These are phyloP conservation scores for Sarcophaga peregrina DNA, from an alignment of 1,140 invertebrate genomes.

Conservation along the genomic window DNA sequence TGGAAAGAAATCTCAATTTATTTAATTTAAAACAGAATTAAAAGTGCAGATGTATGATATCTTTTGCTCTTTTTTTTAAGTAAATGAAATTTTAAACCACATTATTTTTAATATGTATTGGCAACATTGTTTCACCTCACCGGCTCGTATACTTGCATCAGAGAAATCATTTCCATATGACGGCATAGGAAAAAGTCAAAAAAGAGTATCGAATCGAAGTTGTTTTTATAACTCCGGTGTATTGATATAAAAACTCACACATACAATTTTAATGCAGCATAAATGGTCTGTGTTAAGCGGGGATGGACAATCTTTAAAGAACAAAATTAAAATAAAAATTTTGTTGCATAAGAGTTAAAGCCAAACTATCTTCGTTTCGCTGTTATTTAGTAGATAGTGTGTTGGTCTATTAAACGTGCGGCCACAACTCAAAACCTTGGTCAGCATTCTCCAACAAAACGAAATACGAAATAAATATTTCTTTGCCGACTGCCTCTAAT, in stretches of 20 bases:
- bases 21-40: neutral
- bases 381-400: too few relatives aligned
- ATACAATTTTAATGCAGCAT: neutral
- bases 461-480: too few relatives aligned
- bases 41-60: neutral
- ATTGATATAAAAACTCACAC: conserved; percentile 3
- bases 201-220: neutral
- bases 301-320: neutral
- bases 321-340: neutral
- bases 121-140: neutral
- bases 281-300: neutral
- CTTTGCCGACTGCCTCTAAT: too few relatives aligned
- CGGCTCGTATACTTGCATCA: neutral
- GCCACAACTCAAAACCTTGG: too few relatives aligned
- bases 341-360: too few relatives aligned
- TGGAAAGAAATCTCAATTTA: too few relatives aligned
- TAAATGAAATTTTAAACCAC: conserved; percentile 22
- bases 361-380: too few relatives aligned
- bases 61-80: neutral
- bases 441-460: too few relatives aligned
- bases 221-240: neutral
- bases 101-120: conserved; percentile 8
- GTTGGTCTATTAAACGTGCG: too few relatives aligned
- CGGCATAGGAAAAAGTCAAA: neutral
- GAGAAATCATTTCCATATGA: neutral